Evolutionary conservation across 2,113 vertebrate genomes (phyloP), one percentile per base, ranked within the genome.

Genomic region (Climacteris rufus): DNA sequence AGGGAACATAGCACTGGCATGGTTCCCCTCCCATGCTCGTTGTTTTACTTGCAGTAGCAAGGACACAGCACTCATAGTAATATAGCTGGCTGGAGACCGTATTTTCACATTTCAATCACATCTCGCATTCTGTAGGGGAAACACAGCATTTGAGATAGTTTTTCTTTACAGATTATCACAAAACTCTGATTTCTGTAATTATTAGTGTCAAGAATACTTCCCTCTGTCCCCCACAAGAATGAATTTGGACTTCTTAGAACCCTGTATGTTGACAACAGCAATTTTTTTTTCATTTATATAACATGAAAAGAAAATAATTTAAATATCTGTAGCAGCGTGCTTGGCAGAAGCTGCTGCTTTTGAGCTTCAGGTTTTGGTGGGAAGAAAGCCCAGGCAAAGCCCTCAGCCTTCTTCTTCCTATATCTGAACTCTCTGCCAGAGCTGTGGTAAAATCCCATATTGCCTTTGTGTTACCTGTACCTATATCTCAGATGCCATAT

Each of bases 71-170:
- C n/a, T 61, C 61, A 23, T 21, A 17, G 15, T n/a, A 76, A 7
- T 47, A 47, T 4, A 44, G 35, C 7, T 52, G 31, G 3, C 30
- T 80, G 31, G 59, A 86, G 57, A 88, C 1, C 0, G 0, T 22
- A 44, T 25, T 40, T 76, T 76, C 33, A 47, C 21, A 22, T 76
- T 85, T 79, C 27, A 52, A 56, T 1, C 5, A 35, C 45, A 28
- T 44, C 7, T 63, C 11, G 8, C 16, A n/a, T 75, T 90, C 23
- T 56, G 17, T 68, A 39, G 4, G 6, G 8, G 7, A 84, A 90
- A 60, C 63, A 3, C 28, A 63, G 5, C 5, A 31, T 75, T 76
- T 75, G 45, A 65, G 40, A 31, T 45, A 27, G 21, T 19, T 59
- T 89, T 59, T 78, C 30, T 56, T 88, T 50, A n/a, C 3, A 45